Base-by-base conservation (phyloP, 2,113 vertebrate genomes). In the Heliornis fulica region DNA sequence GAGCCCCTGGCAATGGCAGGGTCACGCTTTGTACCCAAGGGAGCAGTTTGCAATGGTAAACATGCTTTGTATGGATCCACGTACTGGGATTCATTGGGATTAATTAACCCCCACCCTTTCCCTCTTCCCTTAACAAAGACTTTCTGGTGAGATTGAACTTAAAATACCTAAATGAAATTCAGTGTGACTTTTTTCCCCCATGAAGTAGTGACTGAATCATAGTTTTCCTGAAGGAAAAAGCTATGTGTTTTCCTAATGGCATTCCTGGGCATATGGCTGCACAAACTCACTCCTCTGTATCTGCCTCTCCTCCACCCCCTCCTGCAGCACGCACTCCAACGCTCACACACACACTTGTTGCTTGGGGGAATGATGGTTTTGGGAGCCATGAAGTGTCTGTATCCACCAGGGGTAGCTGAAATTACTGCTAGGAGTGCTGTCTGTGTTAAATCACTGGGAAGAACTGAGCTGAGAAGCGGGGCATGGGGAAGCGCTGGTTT, bases 151-250 rank as follows among this genome's bases (percentile, higher is more conserved):
- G 54, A 61, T 2, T 69, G 65, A 90, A 88, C 23, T 87, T 65
- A 83, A 95, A 91, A 69, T 91, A 91, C 50, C 31, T 41, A 87
- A 83, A 91, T 79, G 40, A 91, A 86, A 94, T 85, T 70, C 95
- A 86, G 88, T 12, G 88, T 77, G 68, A 92, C n/a, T 65, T 78
- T 25, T 6, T 1, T 2, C 2, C 31, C 32, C 25, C 7, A 9
- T 40, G 50, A 89, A 41, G 46, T 50, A 81, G 34, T 68, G 46
- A 59, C 78, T 89, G 89, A 93, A 77, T 90, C 54, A 53, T 54
- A 46, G 79, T 77, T 93, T 88, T 74, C 68, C 19, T 36, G 51
- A 61, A 70, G 72, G 64, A 23, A 83, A 43, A 80, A 61, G 2
- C 38, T 9, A 2, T 48, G 50, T 53, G 69, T 74, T 80, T 88